phyloP scores from a whole-genome alignment of 2,113 vertebrate species.

The Suricata suricatta region DNA sequence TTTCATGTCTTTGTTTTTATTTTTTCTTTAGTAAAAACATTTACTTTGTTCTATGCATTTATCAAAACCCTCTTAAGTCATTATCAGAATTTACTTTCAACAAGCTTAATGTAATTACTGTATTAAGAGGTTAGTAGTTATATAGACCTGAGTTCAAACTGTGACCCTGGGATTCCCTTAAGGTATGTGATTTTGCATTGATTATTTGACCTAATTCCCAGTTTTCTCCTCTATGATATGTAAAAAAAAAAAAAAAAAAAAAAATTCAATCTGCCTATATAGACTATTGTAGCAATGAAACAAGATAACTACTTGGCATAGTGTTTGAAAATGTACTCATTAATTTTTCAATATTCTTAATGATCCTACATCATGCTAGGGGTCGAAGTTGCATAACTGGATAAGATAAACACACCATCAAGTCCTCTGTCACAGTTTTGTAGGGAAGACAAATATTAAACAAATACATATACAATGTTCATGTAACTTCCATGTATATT shows the following conservation, averaged over 20 bases:
- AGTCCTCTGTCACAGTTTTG: background rate
- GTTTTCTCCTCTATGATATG: background rate
- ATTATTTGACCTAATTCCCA: background rate
- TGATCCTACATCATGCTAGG: background rate
- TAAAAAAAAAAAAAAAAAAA: background rate
- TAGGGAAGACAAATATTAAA: background rate
- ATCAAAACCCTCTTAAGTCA: background rate
- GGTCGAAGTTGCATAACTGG: background rate
- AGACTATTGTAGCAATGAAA: background rate
- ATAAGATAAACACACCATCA: background rate
- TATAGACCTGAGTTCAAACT: background rate
- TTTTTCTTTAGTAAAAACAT: background rate
- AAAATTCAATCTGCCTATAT: background rate
- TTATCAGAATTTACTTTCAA: background rate
- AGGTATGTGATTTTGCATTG: background rate
- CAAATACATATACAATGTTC: background rate
- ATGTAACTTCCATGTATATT: background rate
- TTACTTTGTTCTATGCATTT: background rate
- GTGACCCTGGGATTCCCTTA: background rate
- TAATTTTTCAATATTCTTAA: background rate
- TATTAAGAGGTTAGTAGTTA: background rate
- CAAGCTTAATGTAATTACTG: background rate
- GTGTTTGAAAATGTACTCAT: background rate
- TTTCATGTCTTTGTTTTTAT: background rate
- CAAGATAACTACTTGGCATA: background rate